A percentile compares a stretch with the other conserved stretches of the same genome.
phyloP scores from a whole-genome alignment of 2,113 vertebrate species.

The Rhabdornis inornatus region DNA sequence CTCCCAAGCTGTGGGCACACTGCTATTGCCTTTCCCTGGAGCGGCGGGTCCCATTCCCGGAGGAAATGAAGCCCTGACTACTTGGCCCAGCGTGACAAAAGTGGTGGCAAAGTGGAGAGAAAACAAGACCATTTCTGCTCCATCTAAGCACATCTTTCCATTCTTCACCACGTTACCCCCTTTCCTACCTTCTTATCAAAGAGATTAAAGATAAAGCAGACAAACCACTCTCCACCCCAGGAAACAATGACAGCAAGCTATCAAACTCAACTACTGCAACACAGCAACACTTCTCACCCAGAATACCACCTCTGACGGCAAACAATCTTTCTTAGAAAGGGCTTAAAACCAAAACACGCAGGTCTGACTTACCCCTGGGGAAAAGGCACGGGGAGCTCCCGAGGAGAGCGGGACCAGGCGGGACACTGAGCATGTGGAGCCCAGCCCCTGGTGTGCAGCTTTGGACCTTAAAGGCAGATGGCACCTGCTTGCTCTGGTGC shows the following conservation, averaged over 20 bases:
- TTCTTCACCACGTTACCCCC: background rate
- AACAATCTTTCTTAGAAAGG: background rate
- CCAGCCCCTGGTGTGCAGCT: background rate
- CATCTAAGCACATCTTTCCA: background rate
- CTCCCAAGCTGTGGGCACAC: background rate
- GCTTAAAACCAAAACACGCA: background rate
- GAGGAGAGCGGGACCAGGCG: background rate
- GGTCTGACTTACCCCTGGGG: background rate
- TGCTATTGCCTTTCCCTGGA: background rate
- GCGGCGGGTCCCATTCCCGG: fast-evolving
- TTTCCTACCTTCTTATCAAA: background rate
- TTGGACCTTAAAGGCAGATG: background rate
- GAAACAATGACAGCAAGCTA: background rate
- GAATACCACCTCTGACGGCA: background rate
- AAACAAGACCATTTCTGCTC: background rate
- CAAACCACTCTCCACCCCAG: background rate
- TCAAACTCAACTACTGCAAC: background rate
- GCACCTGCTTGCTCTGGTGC: background rate
- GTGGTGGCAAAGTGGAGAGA: background rate
- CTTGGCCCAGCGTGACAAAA: background rate
- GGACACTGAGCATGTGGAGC: background rate
- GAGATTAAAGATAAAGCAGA: background rate
- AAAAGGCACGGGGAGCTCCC: background rate
- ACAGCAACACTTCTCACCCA: background rate
- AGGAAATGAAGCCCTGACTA: background rate